A percentile compares a stretch with the other conserved stretches of the same genome.
These are phyloP conservation scores for Lepidochrysops patricia DNA, from an alignment of 2,888 invertebrate species.

Conservation along the genomic window DNA sequence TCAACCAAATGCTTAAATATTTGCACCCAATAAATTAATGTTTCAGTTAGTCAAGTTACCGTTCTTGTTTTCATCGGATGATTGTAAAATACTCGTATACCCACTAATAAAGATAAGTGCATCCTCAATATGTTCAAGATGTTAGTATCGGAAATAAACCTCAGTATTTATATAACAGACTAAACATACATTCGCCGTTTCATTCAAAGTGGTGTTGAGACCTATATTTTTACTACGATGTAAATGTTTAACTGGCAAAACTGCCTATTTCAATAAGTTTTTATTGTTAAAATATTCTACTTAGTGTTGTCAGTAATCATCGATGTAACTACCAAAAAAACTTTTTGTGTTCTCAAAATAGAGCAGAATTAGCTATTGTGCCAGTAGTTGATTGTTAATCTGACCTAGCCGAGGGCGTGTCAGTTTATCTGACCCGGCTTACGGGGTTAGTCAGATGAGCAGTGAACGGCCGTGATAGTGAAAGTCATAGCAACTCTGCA, in stretches of 20 bases:
- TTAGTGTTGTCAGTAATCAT: background rate
- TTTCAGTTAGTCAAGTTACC: background rate
- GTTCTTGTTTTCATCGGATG: background rate
- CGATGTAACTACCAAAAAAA: background rate
- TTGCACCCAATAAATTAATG: background rate
- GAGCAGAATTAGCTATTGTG: background rate
- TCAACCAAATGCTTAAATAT: background rate
- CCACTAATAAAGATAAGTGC: background rate
- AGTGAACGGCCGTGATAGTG: slow-evolving; percentile 13
- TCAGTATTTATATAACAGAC: background rate
- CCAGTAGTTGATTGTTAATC: background rate
- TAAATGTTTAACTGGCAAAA: too few relatives aligned
- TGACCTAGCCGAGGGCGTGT: background rate
- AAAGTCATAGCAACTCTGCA: slow-evolving; percentile 9
- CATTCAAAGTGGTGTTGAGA: background rate
- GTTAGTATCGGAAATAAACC: background rate
- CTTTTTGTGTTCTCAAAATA: background rate
- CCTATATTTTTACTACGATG: too few relatives aligned
- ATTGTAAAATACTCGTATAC: background rate
- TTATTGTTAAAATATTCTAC: background rate
- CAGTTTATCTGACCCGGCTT: background rate
- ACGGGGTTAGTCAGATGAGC: slow-evolving; percentile 4
- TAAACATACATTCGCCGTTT: background rate
- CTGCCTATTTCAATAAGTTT: too few relatives aligned
- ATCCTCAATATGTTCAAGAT: background rate